phyloP scores from a whole-genome alignment of 2,113 vertebrate species.

The Emydura subglobosa region DNA sequence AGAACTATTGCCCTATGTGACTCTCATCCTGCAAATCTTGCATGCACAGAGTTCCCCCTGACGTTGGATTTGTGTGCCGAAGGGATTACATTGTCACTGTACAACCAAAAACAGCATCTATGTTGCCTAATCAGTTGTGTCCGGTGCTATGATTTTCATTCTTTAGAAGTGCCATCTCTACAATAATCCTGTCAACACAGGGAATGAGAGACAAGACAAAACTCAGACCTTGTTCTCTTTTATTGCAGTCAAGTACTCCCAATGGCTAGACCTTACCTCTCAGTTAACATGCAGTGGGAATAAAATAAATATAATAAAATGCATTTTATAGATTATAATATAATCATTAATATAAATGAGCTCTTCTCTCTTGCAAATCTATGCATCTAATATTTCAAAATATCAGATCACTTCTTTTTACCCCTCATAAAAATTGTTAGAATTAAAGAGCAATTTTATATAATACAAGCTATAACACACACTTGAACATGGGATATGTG shows the following conservation, averaged over 20 bases:
- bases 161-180: neutral
- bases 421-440: neutral
- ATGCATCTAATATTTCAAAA: neutral
- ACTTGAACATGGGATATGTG: neutral
- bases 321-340: neutral
- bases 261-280: rapidly evolving
- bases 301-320: neutral
- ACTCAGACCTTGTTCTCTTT: neutral
- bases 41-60: neutral
- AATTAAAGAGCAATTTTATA: neutral
- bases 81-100: neutral
- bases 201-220: neutral
- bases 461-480: neutral
- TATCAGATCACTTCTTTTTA: neutral
- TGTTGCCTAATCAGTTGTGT: neutral
- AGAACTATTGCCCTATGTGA: rapidly evolving
- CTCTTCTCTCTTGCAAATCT: neutral
- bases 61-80: neutral
- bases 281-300: neutral
- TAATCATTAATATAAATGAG: neutral
- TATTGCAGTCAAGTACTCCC: neutral
- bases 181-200: neutral
- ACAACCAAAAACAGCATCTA: neutral
- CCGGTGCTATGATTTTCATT: rapidly evolving
- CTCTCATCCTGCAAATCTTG: neutral